Evolutionary conservation across 2,113 vertebrate species (phyloP).

Genomic region (Phaethon lepturus): DNA sequence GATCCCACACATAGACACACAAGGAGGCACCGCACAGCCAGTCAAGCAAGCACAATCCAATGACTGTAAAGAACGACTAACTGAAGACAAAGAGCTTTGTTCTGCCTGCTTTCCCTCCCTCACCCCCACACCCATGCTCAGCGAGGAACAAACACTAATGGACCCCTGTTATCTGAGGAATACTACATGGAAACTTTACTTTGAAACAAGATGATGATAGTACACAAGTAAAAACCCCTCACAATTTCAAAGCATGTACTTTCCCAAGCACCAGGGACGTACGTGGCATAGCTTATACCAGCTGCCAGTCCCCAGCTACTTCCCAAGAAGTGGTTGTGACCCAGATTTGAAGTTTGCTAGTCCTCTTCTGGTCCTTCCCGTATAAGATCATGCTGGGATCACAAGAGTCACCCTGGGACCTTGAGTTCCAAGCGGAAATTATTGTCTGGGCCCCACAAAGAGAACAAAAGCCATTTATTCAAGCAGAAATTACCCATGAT

Average conservation of each 20-base stretch:
- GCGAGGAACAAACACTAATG: rapidly evolving
- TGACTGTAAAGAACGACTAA: not conserved
- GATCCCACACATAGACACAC: not conserved
- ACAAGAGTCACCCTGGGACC: not conserved
- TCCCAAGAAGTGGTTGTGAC: not conserved
- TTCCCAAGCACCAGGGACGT: not conserved
- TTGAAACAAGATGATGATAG: not conserved
- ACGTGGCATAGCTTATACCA: rapidly evolving
- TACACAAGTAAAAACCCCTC: not conserved
- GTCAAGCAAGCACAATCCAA: not conserved
- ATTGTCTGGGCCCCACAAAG: not conserved
- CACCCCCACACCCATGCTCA: not conserved
- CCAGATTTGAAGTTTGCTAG: not conserved
- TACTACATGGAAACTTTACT: not conserved
- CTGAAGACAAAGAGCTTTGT: slow-evolving; percentile 10
- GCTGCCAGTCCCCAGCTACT: not conserved
- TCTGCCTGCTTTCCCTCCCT: not conserved
- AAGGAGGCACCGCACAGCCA: not conserved
- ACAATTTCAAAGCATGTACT: not conserved
- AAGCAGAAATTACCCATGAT: not conserved
- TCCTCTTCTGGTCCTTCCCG: not conserved
- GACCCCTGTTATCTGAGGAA: not conserved
- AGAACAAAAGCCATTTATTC: not conserved
- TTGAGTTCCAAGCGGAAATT: not conserved
- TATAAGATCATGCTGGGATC: not conserved